phyloP scores from a whole-genome alignment of 2,797 vertebrate genomes.

The Bryconaethiops microstoma region DNA sequence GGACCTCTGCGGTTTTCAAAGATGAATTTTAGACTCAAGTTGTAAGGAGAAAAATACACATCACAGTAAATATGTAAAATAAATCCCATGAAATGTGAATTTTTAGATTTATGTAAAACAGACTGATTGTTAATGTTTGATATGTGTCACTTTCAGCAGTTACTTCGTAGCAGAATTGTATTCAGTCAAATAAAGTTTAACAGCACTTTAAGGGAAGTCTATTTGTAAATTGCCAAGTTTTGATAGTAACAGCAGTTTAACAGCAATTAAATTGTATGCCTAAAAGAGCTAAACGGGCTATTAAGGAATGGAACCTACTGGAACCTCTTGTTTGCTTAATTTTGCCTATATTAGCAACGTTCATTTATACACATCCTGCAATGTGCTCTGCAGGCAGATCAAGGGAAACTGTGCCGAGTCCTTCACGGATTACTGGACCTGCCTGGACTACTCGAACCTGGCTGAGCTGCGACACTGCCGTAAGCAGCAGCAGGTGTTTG shows the following conservation, averaged over 20 bases:
- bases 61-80: too few relatives aligned
- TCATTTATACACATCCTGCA: not conserved
- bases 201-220: too few relatives aligned
- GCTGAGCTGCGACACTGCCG: constrained; percentile 86
- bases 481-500: constrained; percentile 87
- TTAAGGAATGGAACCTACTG: not conserved
- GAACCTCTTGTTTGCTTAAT: not conserved
- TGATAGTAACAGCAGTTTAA: too few relatives aligned
- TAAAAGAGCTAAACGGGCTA: not conserved
- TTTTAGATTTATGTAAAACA: too few relatives aligned
- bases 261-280: too few relatives aligned
- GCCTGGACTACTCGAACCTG: constrained; percentile 84
- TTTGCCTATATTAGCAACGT: not conserved
- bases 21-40: not conserved
- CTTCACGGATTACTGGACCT: constrained; percentile 97
- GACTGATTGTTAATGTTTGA: too few relatives aligned
- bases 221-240: too few relatives aligned
- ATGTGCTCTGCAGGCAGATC: constrained; percentile 81
- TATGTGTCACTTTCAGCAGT: too few relatives aligned
- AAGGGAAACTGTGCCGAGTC: constrained; percentile 91
- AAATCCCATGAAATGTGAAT: too few relatives aligned
- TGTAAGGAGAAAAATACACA: not conserved
- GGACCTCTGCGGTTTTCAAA: constrained; percentile 8
- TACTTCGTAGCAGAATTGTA: too few relatives aligned
- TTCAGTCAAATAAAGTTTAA: too few relatives aligned